Evolutionary conservation across 2,797 vertebrate genomes (phyloP).

Genomic region (Anniella stebbinsi): DNA sequence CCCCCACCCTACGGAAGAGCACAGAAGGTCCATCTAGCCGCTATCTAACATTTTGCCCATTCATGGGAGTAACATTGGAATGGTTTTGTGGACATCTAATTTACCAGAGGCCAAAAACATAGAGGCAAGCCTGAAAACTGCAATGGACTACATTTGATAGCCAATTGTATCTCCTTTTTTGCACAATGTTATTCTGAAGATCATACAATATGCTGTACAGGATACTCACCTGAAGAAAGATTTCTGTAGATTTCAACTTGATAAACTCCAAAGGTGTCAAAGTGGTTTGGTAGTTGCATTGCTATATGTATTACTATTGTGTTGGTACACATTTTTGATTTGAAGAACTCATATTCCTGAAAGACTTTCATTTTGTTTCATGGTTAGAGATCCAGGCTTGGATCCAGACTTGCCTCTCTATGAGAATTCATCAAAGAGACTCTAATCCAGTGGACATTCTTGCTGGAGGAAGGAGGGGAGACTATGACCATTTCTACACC

Average conservation of each 20-base stretch:
- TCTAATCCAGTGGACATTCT: neutral
- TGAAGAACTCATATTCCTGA: neutral
- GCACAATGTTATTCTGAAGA: neutral
- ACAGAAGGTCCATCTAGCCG: no score
- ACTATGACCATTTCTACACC: no score
- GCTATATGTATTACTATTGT: neutral
- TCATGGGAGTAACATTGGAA: neutral
- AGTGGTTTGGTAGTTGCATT: neutral
- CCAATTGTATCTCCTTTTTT: neutral
- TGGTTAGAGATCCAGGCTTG: neutral
- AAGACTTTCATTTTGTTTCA: neutral
- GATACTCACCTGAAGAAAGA: neutral
- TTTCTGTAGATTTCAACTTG: neutral
- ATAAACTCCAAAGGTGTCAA: neutral
- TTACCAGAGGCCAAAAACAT: neutral
- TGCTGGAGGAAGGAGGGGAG: neutral
- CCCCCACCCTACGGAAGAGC: no score
- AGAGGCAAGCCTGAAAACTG: neutral
- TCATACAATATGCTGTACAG: neutral
- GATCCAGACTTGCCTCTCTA: no score
- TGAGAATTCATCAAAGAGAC: no score
- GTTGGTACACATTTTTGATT: neutral
- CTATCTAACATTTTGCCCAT: neutral
- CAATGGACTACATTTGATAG: neutral
- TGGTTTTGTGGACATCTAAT: neutral